Conservation (phyloP, 1,140 invertebrate genomes). For the Pseudomyrmex dendroicus region DNA sequence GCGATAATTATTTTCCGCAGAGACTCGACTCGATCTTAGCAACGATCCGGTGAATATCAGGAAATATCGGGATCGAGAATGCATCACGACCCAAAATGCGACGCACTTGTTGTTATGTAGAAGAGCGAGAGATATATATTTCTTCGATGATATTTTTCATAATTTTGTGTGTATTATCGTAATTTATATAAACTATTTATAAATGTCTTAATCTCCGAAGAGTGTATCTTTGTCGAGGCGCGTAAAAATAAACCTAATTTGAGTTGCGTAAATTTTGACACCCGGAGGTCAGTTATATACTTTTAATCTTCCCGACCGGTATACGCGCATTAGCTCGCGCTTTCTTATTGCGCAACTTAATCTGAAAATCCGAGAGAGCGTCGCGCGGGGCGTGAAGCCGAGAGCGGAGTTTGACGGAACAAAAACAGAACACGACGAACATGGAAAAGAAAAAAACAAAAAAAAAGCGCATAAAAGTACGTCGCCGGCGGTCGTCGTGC, state of each 20-base stretch:
- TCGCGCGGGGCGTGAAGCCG: conserved; percentile 1
- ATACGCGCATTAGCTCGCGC: background rate
- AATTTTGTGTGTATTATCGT: too few relatives aligned
- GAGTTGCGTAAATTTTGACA: conserved; percentile 7
- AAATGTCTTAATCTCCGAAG: background rate
- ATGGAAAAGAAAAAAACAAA: conserved; percentile 1
- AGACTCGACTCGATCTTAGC: conserved; percentile 23
- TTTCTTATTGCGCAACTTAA: conserved; percentile 41
- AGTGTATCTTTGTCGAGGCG: background rate
- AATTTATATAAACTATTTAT: background rate
- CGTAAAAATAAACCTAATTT: background rate
- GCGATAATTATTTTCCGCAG: conserved; percentile 50
- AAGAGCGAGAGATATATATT: too few relatives aligned
- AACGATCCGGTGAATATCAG: conserved; percentile 21
- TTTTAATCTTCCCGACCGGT: background rate
- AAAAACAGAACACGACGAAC: conserved; percentile 10
- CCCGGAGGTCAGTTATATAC: conserved; percentile 19
- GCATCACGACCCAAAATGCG: background rate
- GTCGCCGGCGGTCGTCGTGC: conserved; percentile 50
- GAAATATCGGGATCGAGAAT: conserved; percentile 40
- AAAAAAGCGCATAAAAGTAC: conserved; percentile 35
- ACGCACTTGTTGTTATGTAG: background rate
- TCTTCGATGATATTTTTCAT: too few relatives aligned
- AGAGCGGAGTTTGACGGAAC: conserved; percentile 19
- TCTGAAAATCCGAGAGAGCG: background rate